A percentile compares a stretch with the other conserved stretches of the same genome.
These are phyloP conservation scores for Saccopteryx leptura DNA, from an alignment of 2,113 vertebrate genomes.

Conservation along the genomic window DNA sequence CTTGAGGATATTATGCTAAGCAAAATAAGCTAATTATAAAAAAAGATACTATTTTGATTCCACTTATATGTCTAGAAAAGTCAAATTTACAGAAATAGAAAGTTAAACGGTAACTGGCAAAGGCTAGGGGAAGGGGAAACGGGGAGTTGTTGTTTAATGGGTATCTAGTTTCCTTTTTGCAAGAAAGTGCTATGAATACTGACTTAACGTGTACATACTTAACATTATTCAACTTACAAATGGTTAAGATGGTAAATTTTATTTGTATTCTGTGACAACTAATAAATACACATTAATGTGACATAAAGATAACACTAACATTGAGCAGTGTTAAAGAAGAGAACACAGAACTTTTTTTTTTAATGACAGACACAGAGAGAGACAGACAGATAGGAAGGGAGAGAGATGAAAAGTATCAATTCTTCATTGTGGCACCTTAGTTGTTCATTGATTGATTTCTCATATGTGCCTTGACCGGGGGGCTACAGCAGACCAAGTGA, in stretches of 20 bases:
- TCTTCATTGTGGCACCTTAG: too few relatives aligned
- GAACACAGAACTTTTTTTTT: background rate
- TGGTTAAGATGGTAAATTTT: background rate
- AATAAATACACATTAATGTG: background rate
- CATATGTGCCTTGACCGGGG: too few relatives aligned
- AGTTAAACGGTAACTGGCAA: background rate
- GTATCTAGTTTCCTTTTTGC: background rate
- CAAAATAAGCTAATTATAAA: conserved; percentile 12
- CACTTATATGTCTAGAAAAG: background rate
- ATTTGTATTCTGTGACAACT: background rate
- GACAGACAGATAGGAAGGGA: too few relatives aligned
- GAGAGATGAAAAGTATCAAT: too few relatives aligned
- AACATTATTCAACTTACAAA: background rate
- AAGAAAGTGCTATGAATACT: background rate
- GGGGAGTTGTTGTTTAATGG: background rate
- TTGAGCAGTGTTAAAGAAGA: background rate
- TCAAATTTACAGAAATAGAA: background rate
- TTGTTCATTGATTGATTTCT: too few relatives aligned
- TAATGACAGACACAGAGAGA: too few relatives aligned
- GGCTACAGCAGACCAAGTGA: too few relatives aligned
- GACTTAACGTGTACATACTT: background rate
- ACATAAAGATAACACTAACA: conserved; percentile 22
- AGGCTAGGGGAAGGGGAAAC: background rate
- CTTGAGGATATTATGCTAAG: background rate
- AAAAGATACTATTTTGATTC: background rate